phyloP scores from a whole-genome alignment of 1,140 invertebrate species.

The Drosophila carrolli region DNA sequence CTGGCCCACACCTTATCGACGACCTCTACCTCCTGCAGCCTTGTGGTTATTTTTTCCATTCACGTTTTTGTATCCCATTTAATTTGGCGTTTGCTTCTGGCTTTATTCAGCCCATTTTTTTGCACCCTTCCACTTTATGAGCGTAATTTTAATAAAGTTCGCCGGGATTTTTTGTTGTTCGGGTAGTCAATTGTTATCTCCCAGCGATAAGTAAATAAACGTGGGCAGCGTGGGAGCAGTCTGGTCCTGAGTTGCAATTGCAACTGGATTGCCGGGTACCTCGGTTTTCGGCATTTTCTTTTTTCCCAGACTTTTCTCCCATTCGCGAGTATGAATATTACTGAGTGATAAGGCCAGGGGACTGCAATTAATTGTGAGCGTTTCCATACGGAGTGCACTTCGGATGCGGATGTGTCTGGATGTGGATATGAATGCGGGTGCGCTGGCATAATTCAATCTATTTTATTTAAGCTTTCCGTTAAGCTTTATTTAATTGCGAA shows the following conservation, averaged over 20 bases:
- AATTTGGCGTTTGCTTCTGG: constrained; percentile 67
- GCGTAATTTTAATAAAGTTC: constrained; percentile 79
- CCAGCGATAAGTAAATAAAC: constrained; percentile 69
- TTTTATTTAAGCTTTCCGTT: constrained; percentile 61
- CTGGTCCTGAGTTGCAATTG: constrained; percentile 45
- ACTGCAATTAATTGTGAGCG: constrained; percentile 56
- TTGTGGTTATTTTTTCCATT: constrained; percentile 23
- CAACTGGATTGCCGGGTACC: constrained; percentile 14
- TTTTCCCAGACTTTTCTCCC: constrained; percentile 3
- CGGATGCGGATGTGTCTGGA: not conserved
- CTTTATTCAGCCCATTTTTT: constrained; percentile 19
- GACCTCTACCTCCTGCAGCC: constrained; percentile 2
- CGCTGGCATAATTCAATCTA: constrained; percentile 59
- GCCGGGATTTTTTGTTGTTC: constrained; percentile 52
- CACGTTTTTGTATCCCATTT: constrained; percentile 58
- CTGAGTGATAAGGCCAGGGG: constrained; percentile 47
- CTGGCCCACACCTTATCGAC: constrained; percentile 3
- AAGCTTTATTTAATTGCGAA: constrained; percentile 70
- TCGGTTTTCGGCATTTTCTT: constrained; percentile 16
- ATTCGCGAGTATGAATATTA: constrained; percentile 30
- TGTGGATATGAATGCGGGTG: constrained; percentile 10
- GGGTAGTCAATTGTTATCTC: constrained; percentile 76
- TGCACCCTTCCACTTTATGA: constrained; percentile 14
- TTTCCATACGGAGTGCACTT: constrained; percentile 27
- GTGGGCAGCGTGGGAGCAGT: constrained; percentile 15